Percentiles rank a stretch among this genome's conserved stretches.
Conservation (phyloP, 1,140 invertebrate genomes). For the Andricus grossulariae region DNA sequence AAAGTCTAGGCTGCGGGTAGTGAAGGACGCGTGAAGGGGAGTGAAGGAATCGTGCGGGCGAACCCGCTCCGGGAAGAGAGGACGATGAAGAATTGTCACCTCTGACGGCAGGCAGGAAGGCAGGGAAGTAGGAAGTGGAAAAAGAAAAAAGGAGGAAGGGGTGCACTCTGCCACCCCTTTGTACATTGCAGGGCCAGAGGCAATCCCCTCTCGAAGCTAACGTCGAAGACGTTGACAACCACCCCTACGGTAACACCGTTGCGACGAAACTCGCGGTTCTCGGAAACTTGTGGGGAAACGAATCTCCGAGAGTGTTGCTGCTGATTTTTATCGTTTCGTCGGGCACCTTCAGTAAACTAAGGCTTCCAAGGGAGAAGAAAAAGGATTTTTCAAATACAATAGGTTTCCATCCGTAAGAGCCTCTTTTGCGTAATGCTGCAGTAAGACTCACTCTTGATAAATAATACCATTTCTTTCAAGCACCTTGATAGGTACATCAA, state of each 20-base stretch:
- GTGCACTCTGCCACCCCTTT: constrained; percentile 57
- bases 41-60: constrained; percentile 61
- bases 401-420: constrained; percentile 20
- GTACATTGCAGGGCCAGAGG: constrained; percentile 56
- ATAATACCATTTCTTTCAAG: constrained; percentile 27
- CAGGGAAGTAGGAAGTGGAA: constrained; percentile 44
- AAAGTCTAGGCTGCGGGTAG: constrained; percentile 39
- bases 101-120: constrained; percentile 48
- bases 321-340: constrained; percentile 27
- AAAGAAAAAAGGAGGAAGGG: constrained; percentile 46
- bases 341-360: constrained; percentile 25
- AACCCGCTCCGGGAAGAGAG: constrained; percentile 45
- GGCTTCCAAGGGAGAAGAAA: constrained; percentile 4
- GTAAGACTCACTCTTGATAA: constrained; percentile 21
- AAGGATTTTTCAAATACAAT: constrained; percentile 28
- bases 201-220: constrained; percentile 50
- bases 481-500: constrained; percentile 30
- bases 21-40: constrained; percentile 45
- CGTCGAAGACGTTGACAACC: constrained; percentile 36
- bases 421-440: constrained; percentile 25
- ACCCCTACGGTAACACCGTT: constrained; percentile 28
- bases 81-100: constrained; percentile 72
- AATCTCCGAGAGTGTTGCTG: constrained; percentile 27
- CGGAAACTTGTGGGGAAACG: constrained; percentile 17
- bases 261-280: constrained; percentile 32